Conservation (phyloP, 2,113 vertebrate species). For the Xenopus laevis region DNA sequence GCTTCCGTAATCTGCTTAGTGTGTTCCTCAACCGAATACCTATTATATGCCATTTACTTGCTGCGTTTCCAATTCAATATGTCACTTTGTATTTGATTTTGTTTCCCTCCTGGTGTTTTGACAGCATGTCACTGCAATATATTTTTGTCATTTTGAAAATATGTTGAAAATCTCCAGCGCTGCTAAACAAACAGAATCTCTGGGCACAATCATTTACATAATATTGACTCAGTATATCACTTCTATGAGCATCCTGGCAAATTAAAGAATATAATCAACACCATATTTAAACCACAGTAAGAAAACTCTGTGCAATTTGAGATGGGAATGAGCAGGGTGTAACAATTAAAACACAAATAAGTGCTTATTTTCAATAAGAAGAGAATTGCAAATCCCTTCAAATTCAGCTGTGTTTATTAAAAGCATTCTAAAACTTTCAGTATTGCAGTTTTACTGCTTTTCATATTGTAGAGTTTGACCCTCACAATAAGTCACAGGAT, state of each 20-base stretch:
- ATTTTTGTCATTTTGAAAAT: constrained; percentile 25
- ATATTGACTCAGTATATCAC: neutral
- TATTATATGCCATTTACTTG: too few species aligned
- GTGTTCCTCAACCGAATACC: too few species aligned
- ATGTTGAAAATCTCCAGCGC: constrained; percentile 7
- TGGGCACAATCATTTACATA: constrained; percentile 4
- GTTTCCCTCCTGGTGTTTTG: constrained; percentile 17
- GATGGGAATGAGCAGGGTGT: too few species aligned
- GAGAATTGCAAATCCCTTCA: too few species aligned
- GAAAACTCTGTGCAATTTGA: neutral
- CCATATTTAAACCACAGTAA: neutral
- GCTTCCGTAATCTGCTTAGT: too few species aligned
- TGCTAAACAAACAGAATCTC: constrained; percentile 21
- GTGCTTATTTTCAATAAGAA: too few species aligned
- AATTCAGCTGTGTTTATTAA: too few species aligned
- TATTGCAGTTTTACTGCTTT: too few species aligned
- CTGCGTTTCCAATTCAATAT: neutral
- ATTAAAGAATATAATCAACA: neutral
- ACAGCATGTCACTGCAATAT: constrained; percentile 14
- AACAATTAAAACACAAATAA: too few species aligned
- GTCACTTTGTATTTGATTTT: constrained; percentile 22
- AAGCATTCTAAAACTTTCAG: too few species aligned
- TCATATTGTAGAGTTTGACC: too few species aligned
- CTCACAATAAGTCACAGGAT: too few species aligned
- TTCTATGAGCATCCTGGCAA: neutral